Conservation (phyloP, 2,113 vertebrate genomes). For the Passer domesticus region DNA sequence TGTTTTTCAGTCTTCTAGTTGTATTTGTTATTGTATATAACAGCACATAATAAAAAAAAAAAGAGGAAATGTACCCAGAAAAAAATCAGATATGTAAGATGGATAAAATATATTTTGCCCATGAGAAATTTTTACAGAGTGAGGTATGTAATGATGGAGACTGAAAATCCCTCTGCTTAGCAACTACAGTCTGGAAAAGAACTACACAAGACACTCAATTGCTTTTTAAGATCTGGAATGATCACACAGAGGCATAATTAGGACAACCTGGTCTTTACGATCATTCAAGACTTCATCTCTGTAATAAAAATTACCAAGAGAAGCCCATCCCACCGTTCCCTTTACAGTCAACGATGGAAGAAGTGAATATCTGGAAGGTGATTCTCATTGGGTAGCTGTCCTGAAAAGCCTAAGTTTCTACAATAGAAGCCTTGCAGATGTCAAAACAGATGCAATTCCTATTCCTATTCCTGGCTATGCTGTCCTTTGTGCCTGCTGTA, state of each 20-base stretch:
- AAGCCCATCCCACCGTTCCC: not conserved
- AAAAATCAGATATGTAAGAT: rapidly evolving
- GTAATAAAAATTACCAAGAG: not conserved
- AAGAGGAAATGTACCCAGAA: not conserved
- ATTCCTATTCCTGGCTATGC: not conserved
- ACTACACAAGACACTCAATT: not conserved
- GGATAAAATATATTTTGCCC: not conserved
- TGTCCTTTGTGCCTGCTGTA: not conserved
- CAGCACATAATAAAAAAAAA: not conserved
- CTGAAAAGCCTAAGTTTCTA: not conserved
- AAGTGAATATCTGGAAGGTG: not conserved
- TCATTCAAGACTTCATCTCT: not conserved
- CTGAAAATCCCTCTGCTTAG: not conserved
- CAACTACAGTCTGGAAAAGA: not conserved
- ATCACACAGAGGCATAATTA: not conserved
- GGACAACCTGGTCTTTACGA: not conserved
- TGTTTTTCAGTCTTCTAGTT: not conserved
- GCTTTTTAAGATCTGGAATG: not conserved
- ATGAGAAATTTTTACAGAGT: not conserved
- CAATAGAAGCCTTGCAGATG: rapidly evolving
- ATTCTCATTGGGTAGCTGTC: not conserved
- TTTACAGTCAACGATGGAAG: not conserved
- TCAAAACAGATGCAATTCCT: rapidly evolving
- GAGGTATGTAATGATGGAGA: not conserved
- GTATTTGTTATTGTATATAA: not conserved